Percentiles rank a stretch among this genome's conserved stretches.
phyloP scores from a whole-genome alignment of 2,888 invertebrate species.

The Tiliacea citrago region DNA sequence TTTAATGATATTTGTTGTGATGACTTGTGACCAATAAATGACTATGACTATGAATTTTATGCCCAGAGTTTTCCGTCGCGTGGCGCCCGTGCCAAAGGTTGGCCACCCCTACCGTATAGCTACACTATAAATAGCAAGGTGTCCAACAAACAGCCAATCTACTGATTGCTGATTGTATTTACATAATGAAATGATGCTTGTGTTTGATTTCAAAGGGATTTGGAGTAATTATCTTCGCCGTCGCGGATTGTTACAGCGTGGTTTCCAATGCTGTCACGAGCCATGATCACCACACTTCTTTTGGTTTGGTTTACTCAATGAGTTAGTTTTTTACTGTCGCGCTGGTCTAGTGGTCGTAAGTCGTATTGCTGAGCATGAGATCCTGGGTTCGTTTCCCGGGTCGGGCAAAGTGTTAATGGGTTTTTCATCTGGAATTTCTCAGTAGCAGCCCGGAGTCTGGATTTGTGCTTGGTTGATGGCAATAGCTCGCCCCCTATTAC shows the following conservation, averaged over 20 bases:
- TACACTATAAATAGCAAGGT: constrained; percentile 15
- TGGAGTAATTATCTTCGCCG: constrained; percentile 1
- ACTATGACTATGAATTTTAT: neutral
- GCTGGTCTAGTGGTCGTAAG: too few species aligned
- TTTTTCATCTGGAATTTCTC: too few species aligned
- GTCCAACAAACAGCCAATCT: constrained; percentile 31
- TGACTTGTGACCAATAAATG: too few species aligned
- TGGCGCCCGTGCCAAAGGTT: neutral
- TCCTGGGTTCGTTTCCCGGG: too few species aligned
- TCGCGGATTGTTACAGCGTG: too few species aligned
- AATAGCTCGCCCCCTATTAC: too few species aligned
- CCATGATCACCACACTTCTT: neutral
- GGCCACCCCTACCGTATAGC: neutral
- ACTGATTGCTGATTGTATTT: constrained; percentile 49
- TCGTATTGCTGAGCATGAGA: too few species aligned
- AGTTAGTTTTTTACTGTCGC: neutral
- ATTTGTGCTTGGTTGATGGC: too few species aligned
- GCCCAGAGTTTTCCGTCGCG: neutral
- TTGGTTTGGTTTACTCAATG: neutral
- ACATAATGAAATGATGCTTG: constrained; percentile 49
- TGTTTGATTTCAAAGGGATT: constrained; percentile 36
- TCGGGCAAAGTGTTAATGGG: too few species aligned
- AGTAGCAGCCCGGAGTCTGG: too few species aligned
- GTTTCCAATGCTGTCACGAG: neutral
- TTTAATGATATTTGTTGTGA: too few species aligned